These are phyloP conservation scores for Gobius niger DNA, from an alignment of 2,113 vertebrate genomes.

Conservation along the genomic window DNA sequence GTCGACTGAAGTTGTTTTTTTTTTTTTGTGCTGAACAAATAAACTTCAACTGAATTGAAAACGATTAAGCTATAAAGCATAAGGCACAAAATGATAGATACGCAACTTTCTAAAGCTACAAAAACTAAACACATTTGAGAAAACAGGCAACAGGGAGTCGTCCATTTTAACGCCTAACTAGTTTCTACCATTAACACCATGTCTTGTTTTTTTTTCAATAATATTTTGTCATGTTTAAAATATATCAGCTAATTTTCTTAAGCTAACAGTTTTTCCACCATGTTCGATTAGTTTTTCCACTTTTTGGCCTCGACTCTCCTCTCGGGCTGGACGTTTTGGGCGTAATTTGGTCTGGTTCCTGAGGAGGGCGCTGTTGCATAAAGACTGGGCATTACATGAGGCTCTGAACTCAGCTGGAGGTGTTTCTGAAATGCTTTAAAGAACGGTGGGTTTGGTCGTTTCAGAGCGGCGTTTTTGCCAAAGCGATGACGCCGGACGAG, in stretches of 20 bases:
- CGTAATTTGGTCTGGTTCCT: conserved; percentile 38
- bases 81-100: conserved; percentile 1
- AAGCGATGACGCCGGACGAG: conserved; percentile 20
- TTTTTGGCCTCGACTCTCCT: conserved; percentile 28
- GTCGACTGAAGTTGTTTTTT: no score
- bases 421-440: not conserved
- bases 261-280: not conserved
- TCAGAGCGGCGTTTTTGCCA: conserved; percentile 8
- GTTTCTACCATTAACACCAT: no score
- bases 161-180: not conserved
- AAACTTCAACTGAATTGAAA: not conserved
- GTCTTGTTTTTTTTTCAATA: not conserved
- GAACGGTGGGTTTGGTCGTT: not conserved
- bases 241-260: not conserved
- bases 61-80: not conserved
- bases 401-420: conserved; percentile 9
- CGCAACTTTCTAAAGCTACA: not conserved
- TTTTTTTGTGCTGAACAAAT: no score
- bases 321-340: conserved; percentile 23
- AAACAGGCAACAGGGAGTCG: not conserved
- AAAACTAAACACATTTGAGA: not conserved
- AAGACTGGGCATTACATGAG: conserved; percentile 44
- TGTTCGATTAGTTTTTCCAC: conserved; percentile 4
- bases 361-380: conserved; percentile 72
- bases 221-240: not conserved